A percentile compares a stretch with the other conserved stretches of the same genome.
Conservation (phyloP, 1,140 invertebrate species). For the Paracyclopina nana region DNA sequence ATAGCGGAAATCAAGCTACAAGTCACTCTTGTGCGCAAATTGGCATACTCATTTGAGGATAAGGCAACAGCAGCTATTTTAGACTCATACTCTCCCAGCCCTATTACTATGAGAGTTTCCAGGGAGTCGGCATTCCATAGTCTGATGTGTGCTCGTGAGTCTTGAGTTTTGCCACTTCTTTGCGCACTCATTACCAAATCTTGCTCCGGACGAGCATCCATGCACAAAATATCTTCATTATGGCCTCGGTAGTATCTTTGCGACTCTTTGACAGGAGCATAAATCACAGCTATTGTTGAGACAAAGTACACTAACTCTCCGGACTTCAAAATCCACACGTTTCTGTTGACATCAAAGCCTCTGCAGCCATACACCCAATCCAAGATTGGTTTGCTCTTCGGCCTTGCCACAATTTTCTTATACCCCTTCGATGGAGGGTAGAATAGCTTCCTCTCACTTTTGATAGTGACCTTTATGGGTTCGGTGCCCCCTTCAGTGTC, state of each 20-base stretch:
- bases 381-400: slow-evolving; percentile 61
- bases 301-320: slow-evolving; percentile 83
- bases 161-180: slow-evolving; percentile 40
- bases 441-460: slow-evolving; percentile 57
- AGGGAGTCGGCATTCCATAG: slow-evolving; percentile 85
- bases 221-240: slow-evolving; percentile 69
- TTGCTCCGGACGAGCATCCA: slow-evolving; percentile 72
- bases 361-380: slow-evolving; percentile 92
- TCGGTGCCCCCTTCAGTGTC: not conserved
- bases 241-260: slow-evolving; percentile 84
- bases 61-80: slow-evolving; percentile 2
- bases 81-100: slow-evolving; percentile 30
- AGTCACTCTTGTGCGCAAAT: too few species aligned
- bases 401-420: slow-evolving; percentile 54
- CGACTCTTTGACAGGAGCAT: slow-evolving; percentile 64
- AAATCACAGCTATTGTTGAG: slow-evolving; percentile 71
- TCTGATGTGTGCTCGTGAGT: slow-evolving; percentile 71
- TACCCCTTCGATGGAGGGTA: slow-evolving; percentile 64
- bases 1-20: too few species aligned
- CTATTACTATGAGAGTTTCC: slow-evolving; percentile 71
- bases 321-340: slow-evolving; percentile 72
- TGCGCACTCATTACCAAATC: slow-evolving; percentile 79
- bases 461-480: slow-evolving; percentile 42
- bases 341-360: slow-evolving; percentile 61
- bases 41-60: too few species aligned